Conservation (phyloP, 2,888 invertebrate species). For the Tipula helvola region DNA sequence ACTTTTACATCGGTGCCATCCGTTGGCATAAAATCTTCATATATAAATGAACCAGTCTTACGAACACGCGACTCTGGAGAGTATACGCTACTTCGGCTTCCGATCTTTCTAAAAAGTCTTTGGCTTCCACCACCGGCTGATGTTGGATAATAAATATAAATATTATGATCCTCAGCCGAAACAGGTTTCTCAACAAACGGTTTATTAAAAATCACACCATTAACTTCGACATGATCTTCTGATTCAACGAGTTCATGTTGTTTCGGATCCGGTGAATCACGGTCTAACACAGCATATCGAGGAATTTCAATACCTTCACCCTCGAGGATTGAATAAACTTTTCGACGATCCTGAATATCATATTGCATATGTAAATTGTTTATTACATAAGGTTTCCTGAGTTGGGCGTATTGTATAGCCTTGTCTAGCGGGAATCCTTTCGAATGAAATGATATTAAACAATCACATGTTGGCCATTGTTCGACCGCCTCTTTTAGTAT, state of each 20-base stretch:
- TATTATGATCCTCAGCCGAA: constrained; percentile 98
- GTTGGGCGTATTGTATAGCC: constrained; percentile 89
- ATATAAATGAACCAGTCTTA: constrained; percentile 96
- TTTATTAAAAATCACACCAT: constrained; percentile 89
- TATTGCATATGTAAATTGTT: constrained; percentile 99
- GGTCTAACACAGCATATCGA: constrained; percentile 89
- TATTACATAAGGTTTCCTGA: constrained; percentile 90
- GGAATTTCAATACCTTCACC: constrained; percentile 95
- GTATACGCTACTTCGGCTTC: constrained; percentile 96
- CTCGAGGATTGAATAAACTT: constrained; percentile 89
- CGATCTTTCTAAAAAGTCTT: constrained; percentile 96
- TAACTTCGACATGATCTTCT: constrained; percentile 95
- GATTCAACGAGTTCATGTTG: constrained; percentile 87
- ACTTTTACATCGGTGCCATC: constrained; percentile 80
- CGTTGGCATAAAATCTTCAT: constrained; percentile 99
- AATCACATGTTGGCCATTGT: constrained; percentile 96
- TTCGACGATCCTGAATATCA: constrained; percentile 87
- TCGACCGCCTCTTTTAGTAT: constrained; percentile 93
- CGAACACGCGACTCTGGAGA: constrained; percentile 92
- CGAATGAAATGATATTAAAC: constrained; percentile 95
- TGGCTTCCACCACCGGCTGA: constrained; percentile 98
- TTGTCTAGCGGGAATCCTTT: constrained; percentile 97
- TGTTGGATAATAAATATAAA: constrained; percentile 98
- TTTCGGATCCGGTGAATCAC: constrained; percentile 87
- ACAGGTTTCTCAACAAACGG: constrained; percentile 99